A percentile compares a stretch with the other conserved stretches of the same genome.
Conservation (phyloP, 2,797 vertebrate genomes). For the Neostethus bicornis region DNA sequence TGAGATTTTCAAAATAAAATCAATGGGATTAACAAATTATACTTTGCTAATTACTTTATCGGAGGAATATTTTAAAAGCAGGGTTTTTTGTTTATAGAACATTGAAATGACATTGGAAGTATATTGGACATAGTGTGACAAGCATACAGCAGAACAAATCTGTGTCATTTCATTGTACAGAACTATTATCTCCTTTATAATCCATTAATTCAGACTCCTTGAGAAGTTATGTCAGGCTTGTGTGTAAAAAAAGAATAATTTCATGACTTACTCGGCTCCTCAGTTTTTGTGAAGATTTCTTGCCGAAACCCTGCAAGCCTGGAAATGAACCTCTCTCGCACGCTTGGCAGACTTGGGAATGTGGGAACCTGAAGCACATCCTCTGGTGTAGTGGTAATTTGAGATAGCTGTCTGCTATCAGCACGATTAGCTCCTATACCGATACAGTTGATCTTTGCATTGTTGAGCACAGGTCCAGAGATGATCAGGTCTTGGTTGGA, state of each 20-base stretch:
- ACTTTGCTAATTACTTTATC: too few species aligned
- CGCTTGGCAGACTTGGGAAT: constrained; percentile 78
- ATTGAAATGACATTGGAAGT: too few species aligned
- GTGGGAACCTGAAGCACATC: constrained; percentile 82
- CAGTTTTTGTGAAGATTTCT: not conserved
- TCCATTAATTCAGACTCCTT: not conserved
- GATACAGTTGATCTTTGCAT: constrained; percentile 79
- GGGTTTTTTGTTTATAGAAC: too few species aligned
- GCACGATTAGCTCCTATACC: constrained; percentile 82
- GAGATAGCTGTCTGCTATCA: constrained; percentile 80
- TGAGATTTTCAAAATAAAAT: too few species aligned
- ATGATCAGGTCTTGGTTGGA: constrained; percentile 84
- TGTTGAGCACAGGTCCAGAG: constrained; percentile 79
- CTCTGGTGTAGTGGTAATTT: constrained; percentile 77
- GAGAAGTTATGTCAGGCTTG: too few species aligned
- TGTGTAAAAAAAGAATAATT: not conserved
- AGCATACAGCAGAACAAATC: too few species aligned
- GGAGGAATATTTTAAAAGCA: too few species aligned
- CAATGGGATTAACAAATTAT: too few species aligned
- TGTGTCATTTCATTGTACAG: too few species aligned
- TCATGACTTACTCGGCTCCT: constrained; percentile 60
- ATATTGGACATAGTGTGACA: too few species aligned
- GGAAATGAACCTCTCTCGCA: constrained; percentile 75
- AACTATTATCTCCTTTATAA: too few species aligned
- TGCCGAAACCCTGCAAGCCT: constrained; percentile 62